phyloP scores from a whole-genome alignment of 2,888 invertebrate species.

The Pterobdella sp. region DNA sequence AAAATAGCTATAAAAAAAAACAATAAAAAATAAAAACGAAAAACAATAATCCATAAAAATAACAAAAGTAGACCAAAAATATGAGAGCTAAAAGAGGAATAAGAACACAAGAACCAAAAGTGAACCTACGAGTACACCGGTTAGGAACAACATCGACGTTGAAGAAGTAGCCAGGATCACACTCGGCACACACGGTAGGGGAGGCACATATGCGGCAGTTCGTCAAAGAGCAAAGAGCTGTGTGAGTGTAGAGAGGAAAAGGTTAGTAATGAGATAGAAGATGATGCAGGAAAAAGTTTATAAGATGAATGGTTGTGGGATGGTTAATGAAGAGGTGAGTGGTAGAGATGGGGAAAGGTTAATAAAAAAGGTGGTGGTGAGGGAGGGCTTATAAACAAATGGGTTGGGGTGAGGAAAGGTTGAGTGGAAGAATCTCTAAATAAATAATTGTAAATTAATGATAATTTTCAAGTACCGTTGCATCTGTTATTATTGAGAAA shows the following conservation, averaged over 20 bases:
- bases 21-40: not conserved
- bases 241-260: no score
- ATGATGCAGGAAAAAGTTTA: no score
- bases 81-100: not conserved
- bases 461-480: no score
- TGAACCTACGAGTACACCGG: not conserved
- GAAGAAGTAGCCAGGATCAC: conserved; percentile 8
- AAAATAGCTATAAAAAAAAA: not conserved
- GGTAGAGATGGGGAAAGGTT: no score
- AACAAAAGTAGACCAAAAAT: not conserved
- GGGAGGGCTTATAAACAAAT: no score
- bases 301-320: no score
- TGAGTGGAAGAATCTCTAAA: no score
- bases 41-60: not conserved
- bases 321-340: no score
- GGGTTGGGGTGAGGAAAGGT: no score
- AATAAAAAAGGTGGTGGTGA: no score
- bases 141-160: not conserved
- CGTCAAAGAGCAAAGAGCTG: not conserved
- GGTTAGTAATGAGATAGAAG: no score
- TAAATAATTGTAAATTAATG: no score
- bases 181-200: not conserved
- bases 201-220: conserved; percentile 12
- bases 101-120: not conserved
- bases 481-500: conserved; percentile 5